Conservation (phyloP, 2,888 invertebrate species). For the Ormia ochracea region DNA sequence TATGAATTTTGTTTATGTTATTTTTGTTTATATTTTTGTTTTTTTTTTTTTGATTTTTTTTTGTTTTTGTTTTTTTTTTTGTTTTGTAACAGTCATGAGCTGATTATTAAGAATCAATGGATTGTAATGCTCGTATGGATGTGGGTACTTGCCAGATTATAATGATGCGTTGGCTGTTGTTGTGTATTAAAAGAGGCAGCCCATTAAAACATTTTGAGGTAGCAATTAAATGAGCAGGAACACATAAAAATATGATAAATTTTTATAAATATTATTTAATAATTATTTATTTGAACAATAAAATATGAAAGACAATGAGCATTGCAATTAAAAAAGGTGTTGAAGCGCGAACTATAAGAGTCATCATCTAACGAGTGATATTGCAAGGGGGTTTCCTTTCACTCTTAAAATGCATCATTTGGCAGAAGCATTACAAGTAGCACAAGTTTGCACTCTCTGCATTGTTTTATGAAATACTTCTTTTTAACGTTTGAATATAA, state of each 20-base stretch:
- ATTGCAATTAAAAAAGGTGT: constrained; percentile 63
- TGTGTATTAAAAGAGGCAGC: background rate
- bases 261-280: constrained; percentile 41
- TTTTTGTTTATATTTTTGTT: constrained; percentile 13
- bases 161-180: constrained; percentile 24
- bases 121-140: constrained; percentile 42
- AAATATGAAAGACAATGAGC: background rate
- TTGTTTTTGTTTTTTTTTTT: no score
- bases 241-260: constrained; percentile 62
- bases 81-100: background rate
- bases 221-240: constrained; percentile 62
- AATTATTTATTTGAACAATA: constrained; percentile 42
- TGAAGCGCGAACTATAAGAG: constrained; percentile 62
- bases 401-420: no score
- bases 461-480: no score
- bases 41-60: no score
- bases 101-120: constrained; percentile 57
- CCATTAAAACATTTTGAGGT: constrained; percentile 58
- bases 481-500: no score
- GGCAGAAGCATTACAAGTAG: no score
- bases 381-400: no score
- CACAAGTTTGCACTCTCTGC: no score
- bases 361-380: constrained; percentile 9
- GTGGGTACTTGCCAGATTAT: constrained; percentile 19
- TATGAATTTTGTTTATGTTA: background rate